Conservation (phyloP, 2,888 invertebrate species). For the Tenthredo scrophulariae region DNA sequence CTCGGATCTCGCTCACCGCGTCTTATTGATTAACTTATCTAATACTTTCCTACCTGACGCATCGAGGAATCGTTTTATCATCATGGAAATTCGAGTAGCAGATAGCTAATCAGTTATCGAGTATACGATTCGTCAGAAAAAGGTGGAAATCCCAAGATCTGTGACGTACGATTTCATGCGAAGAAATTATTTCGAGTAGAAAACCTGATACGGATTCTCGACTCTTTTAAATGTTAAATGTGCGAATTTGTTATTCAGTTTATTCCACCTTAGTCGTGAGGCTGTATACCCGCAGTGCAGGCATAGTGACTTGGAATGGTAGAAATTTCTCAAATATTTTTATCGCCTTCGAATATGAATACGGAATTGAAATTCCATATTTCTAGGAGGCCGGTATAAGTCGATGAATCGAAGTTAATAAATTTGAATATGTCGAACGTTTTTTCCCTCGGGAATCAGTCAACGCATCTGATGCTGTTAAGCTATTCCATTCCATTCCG, state of each 20-base stretch:
- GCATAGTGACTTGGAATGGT: not conserved
- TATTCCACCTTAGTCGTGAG: not conserved
- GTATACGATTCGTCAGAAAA: not conserved
- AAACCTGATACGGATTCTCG: not conserved
- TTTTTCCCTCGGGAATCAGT: not conserved
- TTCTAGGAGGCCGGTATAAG: not conserved
- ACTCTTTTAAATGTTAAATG: not conserved
- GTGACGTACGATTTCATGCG: not conserved
- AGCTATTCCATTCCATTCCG: not conserved
- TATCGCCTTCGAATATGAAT: not conserved
- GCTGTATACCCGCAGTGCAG: not conserved
- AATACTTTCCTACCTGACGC: not conserved
- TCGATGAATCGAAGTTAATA: conserved; percentile 15
- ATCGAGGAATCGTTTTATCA: not conserved
- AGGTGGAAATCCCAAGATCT: not conserved
- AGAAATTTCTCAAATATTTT: conserved; percentile 18
- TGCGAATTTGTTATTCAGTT: not conserved
- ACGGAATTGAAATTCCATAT: conserved; percentile 12
- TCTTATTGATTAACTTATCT: no score
- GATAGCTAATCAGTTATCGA: not conserved
- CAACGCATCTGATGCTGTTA: not conserved
- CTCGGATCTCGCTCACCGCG: not conserved
- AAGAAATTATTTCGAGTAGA: not conserved
- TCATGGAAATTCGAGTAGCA: not conserved
- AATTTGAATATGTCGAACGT: conserved; percentile 6